Conservation (phyloP, 2,888 invertebrate species). For the Ischnura elegans region DNA sequence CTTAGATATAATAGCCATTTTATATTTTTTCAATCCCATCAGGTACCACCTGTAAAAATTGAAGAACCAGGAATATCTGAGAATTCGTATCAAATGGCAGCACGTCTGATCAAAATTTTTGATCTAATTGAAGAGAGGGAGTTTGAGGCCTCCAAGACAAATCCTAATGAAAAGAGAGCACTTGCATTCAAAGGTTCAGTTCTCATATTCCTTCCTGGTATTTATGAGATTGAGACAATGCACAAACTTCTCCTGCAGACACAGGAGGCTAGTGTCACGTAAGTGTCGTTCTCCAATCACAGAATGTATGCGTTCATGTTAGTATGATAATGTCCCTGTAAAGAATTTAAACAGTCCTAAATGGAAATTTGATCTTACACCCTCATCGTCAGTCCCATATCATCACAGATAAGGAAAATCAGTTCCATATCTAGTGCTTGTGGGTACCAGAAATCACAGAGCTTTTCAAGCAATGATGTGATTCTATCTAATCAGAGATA, state of each 20-base stretch:
- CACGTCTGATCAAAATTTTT: constrained; percentile 83
- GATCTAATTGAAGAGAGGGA: constrained; percentile 82
- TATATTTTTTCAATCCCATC: constrained; percentile 16
- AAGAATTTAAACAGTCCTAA: too few relatives aligned
- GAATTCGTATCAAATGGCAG: constrained; percentile 82
- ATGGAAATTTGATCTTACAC: too few relatives aligned
- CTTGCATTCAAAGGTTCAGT: constrained; percentile 82
- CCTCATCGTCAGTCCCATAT: too few relatives aligned
- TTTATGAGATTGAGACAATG: constrained; percentile 89
- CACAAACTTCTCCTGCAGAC: constrained; percentile 77
- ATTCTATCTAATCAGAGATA: too few relatives aligned
- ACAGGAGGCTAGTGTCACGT: constrained; percentile 19
- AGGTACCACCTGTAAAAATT: constrained; percentile 79
- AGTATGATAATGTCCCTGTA: too few relatives aligned
- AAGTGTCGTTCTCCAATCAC: not conserved
- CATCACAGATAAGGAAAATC: too few relatives aligned
- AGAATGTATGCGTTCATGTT: too few relatives aligned
- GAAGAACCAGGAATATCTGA: constrained; percentile 81
- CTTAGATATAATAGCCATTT: not conserved
- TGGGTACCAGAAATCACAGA: too few relatives aligned
- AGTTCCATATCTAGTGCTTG: too few relatives aligned
- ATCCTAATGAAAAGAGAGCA: constrained; percentile 10
- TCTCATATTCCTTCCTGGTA: constrained; percentile 93
- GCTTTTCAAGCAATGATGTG: too few relatives aligned
- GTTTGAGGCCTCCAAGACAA: constrained; percentile 69